Conservation (phyloP, 2,888 invertebrate species). For the Meloe dianella region DNA sequence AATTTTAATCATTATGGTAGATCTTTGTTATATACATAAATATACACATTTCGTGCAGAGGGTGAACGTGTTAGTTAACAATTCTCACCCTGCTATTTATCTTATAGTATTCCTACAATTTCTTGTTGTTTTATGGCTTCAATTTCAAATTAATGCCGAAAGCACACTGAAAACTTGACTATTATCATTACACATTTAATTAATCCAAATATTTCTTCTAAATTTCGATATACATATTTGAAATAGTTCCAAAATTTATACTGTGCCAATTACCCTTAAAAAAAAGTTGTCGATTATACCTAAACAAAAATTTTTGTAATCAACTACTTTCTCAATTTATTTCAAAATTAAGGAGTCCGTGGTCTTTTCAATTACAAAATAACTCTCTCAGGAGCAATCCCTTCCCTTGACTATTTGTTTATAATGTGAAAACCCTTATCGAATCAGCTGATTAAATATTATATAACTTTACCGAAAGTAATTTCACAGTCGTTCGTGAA, state of each 20-base stretch:
- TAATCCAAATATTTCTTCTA: constrained; percentile 1
- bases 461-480: too few species aligned
- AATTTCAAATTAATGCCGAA: not conserved
- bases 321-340: too few species aligned
- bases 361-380: not conserved
- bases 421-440: constrained; percentile 15
- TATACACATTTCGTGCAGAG: not conserved
- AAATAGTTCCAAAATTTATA: too few species aligned
- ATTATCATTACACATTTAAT: constrained; percentile 17
- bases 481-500: too few species aligned
- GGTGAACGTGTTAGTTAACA: not conserved
- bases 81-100: constrained; percentile 1
- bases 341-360: not conserved
- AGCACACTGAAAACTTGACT: constrained; percentile 21
- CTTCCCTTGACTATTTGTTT: not conserved
- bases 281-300: too few species aligned
- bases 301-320: too few species aligned
- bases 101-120: not conserved
- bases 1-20: not conserved
- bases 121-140: not conserved
- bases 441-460: constrained; percentile 26
- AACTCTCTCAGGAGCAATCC: not conserved
- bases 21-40: not conserved
- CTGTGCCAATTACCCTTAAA: too few species aligned
- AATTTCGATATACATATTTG: too few species aligned